A percentile compares a stretch with the other conserved stretches of the same genome.
Evolutionary conservation across 2,113 vertebrate genomes (phyloP).

Genomic region (Neopipo cinnamomea): DNA sequence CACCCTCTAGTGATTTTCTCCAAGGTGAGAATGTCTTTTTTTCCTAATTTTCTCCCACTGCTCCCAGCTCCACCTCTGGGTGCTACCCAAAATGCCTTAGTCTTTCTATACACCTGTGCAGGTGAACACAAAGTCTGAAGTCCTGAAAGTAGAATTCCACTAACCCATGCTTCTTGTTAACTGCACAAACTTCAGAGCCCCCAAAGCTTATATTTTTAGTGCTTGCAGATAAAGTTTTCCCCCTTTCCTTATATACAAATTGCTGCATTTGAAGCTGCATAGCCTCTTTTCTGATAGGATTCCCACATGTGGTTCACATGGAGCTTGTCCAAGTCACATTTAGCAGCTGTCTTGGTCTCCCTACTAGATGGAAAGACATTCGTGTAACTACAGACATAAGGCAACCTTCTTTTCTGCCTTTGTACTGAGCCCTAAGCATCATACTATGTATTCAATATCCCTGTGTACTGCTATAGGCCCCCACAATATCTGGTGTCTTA

Average conservation of each 20-base stretch:
- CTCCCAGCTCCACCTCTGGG: neutral
- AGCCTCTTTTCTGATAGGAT: neutral
- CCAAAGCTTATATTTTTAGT: neutral
- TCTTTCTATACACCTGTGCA: neutral
- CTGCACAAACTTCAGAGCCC: neutral
- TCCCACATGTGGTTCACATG: neutral
- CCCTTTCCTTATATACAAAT: neutral
- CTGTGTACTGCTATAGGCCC: neutral
- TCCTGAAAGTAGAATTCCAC: neutral
- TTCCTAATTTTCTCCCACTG: neutral
- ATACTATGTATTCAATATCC: neutral
- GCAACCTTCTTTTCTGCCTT: neutral
- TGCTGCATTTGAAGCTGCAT: neutral
- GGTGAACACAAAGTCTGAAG: neutral
- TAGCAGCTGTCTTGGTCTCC: neutral
- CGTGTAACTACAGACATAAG: neutral
- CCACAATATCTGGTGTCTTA: neutral
- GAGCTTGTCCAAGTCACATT: neutral
- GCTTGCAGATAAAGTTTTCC: neutral
- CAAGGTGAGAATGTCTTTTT: neutral
- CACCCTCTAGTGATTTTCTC: neutral
- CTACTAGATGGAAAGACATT: neutral
- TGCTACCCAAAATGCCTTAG: neutral
- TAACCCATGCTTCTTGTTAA: neutral
- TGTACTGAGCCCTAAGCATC: neutral